These are phyloP conservation scores for Piprites chloris DNA, from an alignment of 2,113 vertebrate genomes.

Conservation along the genomic window DNA sequence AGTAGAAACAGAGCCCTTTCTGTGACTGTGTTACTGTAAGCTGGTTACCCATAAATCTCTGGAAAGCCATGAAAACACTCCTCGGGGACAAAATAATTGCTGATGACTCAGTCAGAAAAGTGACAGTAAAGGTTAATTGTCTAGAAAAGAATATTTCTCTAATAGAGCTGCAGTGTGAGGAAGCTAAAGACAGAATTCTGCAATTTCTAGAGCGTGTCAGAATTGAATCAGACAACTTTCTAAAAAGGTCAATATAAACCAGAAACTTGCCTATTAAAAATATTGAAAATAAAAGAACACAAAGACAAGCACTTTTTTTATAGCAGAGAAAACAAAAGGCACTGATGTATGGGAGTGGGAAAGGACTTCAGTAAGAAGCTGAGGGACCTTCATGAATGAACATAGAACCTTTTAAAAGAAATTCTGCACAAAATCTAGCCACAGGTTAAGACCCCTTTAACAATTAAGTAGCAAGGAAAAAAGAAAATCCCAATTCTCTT, in stretches of 20 bases:
- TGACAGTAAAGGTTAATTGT: constrained; percentile 39
- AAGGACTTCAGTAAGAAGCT: neutral
- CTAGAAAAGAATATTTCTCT: constrained; percentile 21
- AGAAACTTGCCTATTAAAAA: neutral
- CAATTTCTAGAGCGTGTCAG: neutral
- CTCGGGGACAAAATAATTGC: constrained; percentile 30
- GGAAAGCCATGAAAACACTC: neutral
- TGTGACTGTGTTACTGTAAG: neutral
- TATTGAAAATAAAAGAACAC: neutral
- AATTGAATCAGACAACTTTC: neutral
- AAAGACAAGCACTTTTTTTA: neutral
- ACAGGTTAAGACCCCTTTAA: neutral
- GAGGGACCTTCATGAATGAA: neutral
- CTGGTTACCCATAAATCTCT: constrained; percentile 11
- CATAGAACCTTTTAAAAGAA: neutral
- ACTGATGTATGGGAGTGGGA: neutral
- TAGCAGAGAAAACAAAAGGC: neutral
- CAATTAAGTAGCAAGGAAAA: neutral
- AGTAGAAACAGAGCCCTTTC: neutral
- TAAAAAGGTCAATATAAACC: neutral
- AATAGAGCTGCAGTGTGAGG: neutral
- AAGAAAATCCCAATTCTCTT: neutral
- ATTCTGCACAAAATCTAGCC: neutral
- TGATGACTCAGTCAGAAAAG: constrained; percentile 33
- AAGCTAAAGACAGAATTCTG: neutral